Evolutionary conservation across 53 echinoderm and acorn worm species (phyloP).

Genomic region (Holothuria leucospilota): DNA sequence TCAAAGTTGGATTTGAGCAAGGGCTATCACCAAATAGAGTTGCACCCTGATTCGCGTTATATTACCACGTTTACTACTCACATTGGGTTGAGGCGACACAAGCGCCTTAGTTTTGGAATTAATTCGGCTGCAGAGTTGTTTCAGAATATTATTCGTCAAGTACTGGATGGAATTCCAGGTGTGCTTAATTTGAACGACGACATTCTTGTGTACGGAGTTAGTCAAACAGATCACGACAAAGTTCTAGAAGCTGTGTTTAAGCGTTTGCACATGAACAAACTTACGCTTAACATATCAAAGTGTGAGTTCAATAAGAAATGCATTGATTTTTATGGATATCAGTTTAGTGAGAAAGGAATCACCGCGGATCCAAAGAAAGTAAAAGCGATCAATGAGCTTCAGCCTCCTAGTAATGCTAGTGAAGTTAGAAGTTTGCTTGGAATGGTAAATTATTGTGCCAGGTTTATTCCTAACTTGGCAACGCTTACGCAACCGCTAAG

Average conservation of each 20-base stretch:
- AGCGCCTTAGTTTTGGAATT: slow-evolving; percentile 48
- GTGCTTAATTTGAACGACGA: slow-evolving; percentile 42
- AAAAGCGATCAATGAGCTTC: slow-evolving; percentile 7
- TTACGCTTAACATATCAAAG: slow-evolving; percentile 50
- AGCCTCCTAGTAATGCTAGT: slow-evolving; percentile 21
- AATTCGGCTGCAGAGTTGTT: slow-evolving; percentile 36
- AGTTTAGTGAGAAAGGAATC: slow-evolving; percentile 21
- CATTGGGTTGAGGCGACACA: slow-evolving; percentile 39
- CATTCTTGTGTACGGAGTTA: slow-evolving; percentile 46
- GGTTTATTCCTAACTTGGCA: slow-evolving; percentile 29
- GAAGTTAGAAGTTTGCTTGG: slow-evolving; percentile 47
- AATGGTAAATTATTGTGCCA: slow-evolving; percentile 29
- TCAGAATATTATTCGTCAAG: slow-evolving; percentile 34
- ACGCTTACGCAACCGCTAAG: slow-evolving; percentile 14
- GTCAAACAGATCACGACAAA: slow-evolving; percentile 17
- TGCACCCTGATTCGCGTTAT: slow-evolving; percentile 20
- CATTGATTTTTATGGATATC: slow-evolving; percentile 45
- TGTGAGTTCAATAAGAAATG: slow-evolving; percentile 30
- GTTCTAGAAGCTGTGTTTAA: slow-evolving; percentile 14
- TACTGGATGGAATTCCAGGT: slow-evolving; percentile 15
- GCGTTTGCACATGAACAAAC: slow-evolving; percentile 4
- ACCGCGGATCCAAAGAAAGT: slow-evolving; percentile 48
- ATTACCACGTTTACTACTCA: slow-evolving; percentile 40
- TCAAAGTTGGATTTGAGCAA: slow-evolving; percentile 55
- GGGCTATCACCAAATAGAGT: slow-evolving; percentile 33